Percentiles rank a stretch among this genome's conserved stretches.
Conservation (phyloP, 1,140 invertebrate genomes). For the Aleiodes sp. region DNA sequence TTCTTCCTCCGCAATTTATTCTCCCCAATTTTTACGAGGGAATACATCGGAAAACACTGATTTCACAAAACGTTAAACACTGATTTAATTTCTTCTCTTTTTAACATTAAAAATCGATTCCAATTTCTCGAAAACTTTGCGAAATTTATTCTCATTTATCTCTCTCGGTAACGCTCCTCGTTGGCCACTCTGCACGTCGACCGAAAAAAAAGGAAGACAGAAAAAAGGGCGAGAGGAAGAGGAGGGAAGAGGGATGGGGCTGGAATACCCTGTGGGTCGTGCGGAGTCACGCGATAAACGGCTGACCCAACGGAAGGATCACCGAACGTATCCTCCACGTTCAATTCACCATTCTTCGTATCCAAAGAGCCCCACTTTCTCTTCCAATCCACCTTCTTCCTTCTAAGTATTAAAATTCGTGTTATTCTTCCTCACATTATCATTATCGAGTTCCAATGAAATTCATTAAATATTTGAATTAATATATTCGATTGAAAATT, state of each 20-base stretch:
- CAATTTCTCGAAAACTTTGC: not conserved
- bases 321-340: not conserved
- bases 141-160: not conserved
- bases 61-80: no score
- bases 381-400: not conserved
- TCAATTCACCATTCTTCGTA: not conserved
- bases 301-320: not conserved
- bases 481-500: no score
- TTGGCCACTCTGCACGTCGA: not conserved
- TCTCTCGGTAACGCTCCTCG: not conserved
- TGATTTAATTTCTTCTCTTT: not conserved
- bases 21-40: no score
- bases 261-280: no score
- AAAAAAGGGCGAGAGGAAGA: no score
- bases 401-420: no score
- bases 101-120: not conserved
- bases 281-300: constrained; percentile 5
- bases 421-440: no score
- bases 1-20: not conserved
- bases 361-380: not conserved
- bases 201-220: not conserved
- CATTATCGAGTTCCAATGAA: no score
- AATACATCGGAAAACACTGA: no score
- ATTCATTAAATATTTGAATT: no score
- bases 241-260: no score